Conservation (phyloP, 2,797 vertebrate genomes). For the Cynopterus sphinx region DNA sequence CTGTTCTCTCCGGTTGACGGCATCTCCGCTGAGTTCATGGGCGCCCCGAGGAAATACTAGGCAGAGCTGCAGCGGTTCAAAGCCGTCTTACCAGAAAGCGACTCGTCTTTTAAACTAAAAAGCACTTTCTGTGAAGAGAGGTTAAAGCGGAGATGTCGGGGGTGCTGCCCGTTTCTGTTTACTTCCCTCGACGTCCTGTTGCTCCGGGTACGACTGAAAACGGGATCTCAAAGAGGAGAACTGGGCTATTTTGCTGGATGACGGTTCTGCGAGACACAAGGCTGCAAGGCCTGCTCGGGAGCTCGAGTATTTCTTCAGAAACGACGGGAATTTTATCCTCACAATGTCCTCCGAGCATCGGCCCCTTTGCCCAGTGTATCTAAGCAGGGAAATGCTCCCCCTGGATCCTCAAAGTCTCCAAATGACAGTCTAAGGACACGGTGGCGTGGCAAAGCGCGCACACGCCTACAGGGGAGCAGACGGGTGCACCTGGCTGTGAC, state of each 20-base stretch:
- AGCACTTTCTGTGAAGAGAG: slow-evolving; percentile 64
- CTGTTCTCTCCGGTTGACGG: slow-evolving; percentile 65
- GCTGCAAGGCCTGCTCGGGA: fast-evolving
- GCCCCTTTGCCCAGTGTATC: fast-evolving
- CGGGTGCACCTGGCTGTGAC: fast-evolving
- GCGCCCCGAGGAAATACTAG: slow-evolving; percentile 53
- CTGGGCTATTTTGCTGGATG: background rate
- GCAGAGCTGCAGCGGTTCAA: slow-evolving; percentile 64
- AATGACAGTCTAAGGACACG: background rate
- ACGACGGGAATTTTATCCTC: background rate
- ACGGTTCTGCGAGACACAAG: background rate
- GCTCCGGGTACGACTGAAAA: background rate
- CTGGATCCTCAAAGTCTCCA: background rate
- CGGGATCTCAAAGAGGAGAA: background rate
- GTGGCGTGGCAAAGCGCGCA: background rate
- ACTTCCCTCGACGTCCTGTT: background rate
- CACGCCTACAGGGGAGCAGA: background rate
- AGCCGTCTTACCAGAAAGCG: slow-evolving; percentile 61
- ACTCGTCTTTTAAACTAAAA: slow-evolving; percentile 56
- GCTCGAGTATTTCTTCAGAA: slow-evolving; percentile 30
- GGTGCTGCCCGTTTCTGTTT: background rate
- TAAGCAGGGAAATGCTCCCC: fast-evolving
- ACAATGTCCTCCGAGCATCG: background rate
- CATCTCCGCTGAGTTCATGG: slow-evolving; percentile 55
- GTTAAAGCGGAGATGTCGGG: background rate